Conservation (phyloP, 1,140 invertebrate species). For the Coboldia fuscipes region DNA sequence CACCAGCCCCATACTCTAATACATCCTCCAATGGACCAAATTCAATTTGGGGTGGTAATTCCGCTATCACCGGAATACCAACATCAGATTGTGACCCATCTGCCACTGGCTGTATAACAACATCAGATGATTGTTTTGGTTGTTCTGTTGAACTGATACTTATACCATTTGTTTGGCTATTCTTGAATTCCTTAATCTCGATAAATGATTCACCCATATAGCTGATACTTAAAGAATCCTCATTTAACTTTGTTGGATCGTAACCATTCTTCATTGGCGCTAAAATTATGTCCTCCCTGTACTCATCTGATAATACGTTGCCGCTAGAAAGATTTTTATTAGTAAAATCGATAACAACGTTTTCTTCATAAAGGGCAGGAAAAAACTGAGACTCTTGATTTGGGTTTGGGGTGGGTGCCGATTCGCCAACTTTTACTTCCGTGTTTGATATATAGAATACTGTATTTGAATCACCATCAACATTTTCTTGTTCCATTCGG, state of each 20-base stretch:
- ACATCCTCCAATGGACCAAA: slow-evolving; percentile 15
- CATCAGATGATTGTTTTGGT: slow-evolving; percentile 9
- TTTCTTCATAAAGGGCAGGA: slow-evolving; percentile 15
- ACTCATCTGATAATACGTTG: slow-evolving; percentile 5
- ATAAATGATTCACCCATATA: slow-evolving; percentile 20
- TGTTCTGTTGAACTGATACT: neutral
- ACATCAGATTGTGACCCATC: slow-evolving; percentile 8
- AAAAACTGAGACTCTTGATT: slow-evolving; percentile 18
- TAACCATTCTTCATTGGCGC: slow-evolving; percentile 12
- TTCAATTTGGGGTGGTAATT: slow-evolving; percentile 20
- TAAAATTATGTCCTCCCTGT: slow-evolving; percentile 18
- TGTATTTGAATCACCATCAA: slow-evolving; percentile 19
- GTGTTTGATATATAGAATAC: slow-evolving; percentile 23
- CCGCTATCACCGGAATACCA: slow-evolving; percentile 18
- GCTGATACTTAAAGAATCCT: slow-evolving; percentile 11
- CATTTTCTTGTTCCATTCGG: slow-evolving; percentile 6
- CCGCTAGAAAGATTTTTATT: slow-evolving; percentile 1
- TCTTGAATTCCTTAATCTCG: slow-evolving; percentile 9
- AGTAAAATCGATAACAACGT: slow-evolving; percentile 6
- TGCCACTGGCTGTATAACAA: slow-evolving; percentile 18
- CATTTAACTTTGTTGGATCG: slow-evolving; percentile 14
- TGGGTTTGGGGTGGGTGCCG: slow-evolving; percentile 10
- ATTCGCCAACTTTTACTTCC: slow-evolving; percentile 19
- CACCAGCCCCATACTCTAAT: neutral
- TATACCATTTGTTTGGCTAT: neutral